Evolutionary conservation across 37 sponge, comb jelly and placozoan genomes (phyloP), one percentile per base, ranked within the genome.

Genomic region (Haliclona indistincta): DNA sequence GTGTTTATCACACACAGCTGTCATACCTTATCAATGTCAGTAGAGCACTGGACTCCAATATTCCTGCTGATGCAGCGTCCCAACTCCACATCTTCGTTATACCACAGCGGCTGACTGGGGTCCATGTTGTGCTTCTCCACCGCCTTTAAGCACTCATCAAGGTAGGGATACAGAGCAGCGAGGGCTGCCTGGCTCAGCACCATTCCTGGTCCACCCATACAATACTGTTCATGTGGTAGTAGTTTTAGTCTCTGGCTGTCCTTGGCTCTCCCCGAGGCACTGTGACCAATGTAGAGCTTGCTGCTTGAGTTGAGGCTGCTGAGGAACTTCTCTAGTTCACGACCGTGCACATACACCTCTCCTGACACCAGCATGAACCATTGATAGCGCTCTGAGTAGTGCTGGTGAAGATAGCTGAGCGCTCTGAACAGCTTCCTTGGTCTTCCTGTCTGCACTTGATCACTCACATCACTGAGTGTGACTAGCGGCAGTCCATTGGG

Each of bases 31-130:
- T n/a, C n/a, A n/a, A n/a, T n/a, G n/a, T n/a, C 51, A 47, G 30
- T 19, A 2, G 92, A 70, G 54, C 92, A 91, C 61, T 82, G 84
- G 0, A 79, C 55, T 1, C 75, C 88, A 20, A 79, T 34, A 17
- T 62, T 70, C 23, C 92, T 51, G 54, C 92, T 91, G 51, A 91
- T 54, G 56, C 92, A 91, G 34, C 92, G 58, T 2, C 92, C 92
- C 4, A 91, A 40, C 73, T 91, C 92, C 29, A 91, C 88, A 56
- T 91, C 92, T 22, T 86, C 87, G 49, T 91, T 84, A 28, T 84
- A 78, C 74, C 77, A 79, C 22, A 54, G 43, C 0, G 78, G 53
- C 36, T 58, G 53, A 2, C 37, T 43, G 39, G 41, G 40, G 15
- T 43, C 5, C 6, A 29, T 38, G 56, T 81, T 73, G 53, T 83